phyloP scores from a whole-genome alignment of 92 coral and sea anemone genomes.

The Porites rus region DNA sequence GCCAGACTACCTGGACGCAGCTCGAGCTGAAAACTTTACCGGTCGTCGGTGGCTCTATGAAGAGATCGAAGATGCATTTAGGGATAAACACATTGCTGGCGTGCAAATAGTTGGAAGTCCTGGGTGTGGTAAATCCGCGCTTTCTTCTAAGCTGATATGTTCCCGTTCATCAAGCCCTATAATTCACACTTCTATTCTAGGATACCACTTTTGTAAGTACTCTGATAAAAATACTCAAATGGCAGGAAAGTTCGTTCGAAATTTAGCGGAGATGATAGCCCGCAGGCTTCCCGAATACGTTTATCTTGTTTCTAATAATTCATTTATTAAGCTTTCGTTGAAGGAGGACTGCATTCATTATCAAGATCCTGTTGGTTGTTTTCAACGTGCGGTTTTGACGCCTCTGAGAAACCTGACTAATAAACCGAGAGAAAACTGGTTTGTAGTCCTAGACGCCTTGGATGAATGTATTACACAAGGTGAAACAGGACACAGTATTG shows the following conservation, averaged over 20 bases:
- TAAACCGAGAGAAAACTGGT: slow-evolving; percentile 53
- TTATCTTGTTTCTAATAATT: slow-evolving; percentile 35
- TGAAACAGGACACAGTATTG: slow-evolving; percentile 42
- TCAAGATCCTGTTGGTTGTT: slow-evolving; percentile 82
- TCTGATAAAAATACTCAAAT: slow-evolving; percentile 79
- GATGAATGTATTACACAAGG: slow-evolving; percentile 77
- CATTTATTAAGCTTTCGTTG: slow-evolving; percentile 57
- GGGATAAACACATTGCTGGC: slow-evolving; percentile 28
- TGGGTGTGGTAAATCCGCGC: slow-evolving; percentile 81
- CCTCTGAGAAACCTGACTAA: slow-evolving; percentile 64
- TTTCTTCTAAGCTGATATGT: slow-evolving; percentile 79
- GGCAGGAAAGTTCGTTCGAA: slow-evolving; percentile 87
- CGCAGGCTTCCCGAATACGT: slow-evolving; percentile 59
- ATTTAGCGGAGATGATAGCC: slow-evolving; percentile 82
- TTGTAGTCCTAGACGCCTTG: slow-evolving; percentile 77
- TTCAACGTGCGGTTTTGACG: slow-evolving; percentile 73
- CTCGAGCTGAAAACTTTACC: slow-evolving; percentile 44
- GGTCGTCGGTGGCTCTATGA: slow-evolving; percentile 75
- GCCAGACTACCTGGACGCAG: slow-evolving; percentile 26
- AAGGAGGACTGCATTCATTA: slow-evolving; percentile 39
- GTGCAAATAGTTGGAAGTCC: slow-evolving; percentile 71
- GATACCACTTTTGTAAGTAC: slow-evolving; percentile 83
- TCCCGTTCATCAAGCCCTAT: slow-evolving; percentile 74
- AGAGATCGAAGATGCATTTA: slow-evolving; percentile 50
- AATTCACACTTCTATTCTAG: slow-evolving; percentile 76